Percentiles rank a stretch among this genome's conserved stretches.
Evolutionary conservation across 2,797 vertebrate genomes (phyloP).

Genomic region (Lemur catta): DNA sequence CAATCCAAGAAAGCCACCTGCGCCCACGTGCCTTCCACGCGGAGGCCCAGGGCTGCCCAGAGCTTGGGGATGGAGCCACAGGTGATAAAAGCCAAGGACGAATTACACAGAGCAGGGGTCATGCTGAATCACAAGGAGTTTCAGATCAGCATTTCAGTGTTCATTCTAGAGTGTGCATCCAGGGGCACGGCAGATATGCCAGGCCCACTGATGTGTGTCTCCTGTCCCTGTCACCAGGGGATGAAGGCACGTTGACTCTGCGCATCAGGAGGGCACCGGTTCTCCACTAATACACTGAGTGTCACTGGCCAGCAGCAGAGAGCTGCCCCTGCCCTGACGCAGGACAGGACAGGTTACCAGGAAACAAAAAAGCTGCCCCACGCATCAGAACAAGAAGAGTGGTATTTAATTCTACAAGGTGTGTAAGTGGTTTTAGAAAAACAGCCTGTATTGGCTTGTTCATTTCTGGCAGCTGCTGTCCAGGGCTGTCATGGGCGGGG

Average conservation of each 20-base stretch:
- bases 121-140: not conserved
- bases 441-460: not conserved
- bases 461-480: conserved; percentile 9
- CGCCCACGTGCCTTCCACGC: not conserved
- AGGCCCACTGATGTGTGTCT: rapidly evolving
- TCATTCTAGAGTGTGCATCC: conserved; percentile 24
- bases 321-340: not conserved
- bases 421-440: conserved; percentile 8
- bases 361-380: conserved; percentile 19
- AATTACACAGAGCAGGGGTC: conserved; percentile 20
- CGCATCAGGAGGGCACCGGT: not conserved
- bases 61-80: not conserved
- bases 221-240: not conserved
- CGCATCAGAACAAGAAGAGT: not conserved
- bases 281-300: not conserved
- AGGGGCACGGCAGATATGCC: not conserved
- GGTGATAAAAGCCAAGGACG: conserved; percentile 50
- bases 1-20: not conserved
- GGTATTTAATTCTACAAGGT: conserved; percentile 14
- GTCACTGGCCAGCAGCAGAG: not conserved
- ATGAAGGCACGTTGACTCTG: conserved; percentile 30
- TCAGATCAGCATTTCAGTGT: conserved; percentile 35
- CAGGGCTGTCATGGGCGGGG: not conserved
- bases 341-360: not conserved
- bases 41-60: not conserved